Conservation (phyloP, 2,797 vertebrate genomes). For the Enteromius mattozi region DNA sequence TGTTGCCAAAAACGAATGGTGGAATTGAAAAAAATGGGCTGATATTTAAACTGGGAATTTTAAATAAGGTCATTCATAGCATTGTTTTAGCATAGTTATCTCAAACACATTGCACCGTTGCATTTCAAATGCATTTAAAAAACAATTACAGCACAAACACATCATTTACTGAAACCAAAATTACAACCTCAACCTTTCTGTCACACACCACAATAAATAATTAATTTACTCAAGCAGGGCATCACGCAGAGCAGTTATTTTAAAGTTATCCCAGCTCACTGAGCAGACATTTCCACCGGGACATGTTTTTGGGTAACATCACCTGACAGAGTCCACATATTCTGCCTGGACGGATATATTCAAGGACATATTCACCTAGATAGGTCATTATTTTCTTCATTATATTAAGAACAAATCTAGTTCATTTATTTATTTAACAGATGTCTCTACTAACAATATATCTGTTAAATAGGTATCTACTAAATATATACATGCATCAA, state of each 20-base stretch:
- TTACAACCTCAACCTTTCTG: conserved; percentile 43
- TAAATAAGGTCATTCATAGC: background rate
- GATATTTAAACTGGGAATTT: conserved; percentile 23
- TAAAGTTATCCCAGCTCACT: conserved; percentile 77
- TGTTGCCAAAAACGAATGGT: background rate
- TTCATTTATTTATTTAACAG: background rate
- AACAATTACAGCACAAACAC: conserved; percentile 4
- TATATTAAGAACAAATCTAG: background rate
- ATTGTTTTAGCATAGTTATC: background rate
- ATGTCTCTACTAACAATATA: background rate
- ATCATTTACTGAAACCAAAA: conserved; percentile 7
- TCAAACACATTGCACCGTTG: background rate
- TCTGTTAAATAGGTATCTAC: background rate
- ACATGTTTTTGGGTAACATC: conserved; percentile 53
- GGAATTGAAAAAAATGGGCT: background rate
- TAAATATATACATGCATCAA: background rate
- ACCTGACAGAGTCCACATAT: conserved; percentile 37
- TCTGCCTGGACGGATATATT: background rate
- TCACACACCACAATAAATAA: conserved; percentile 66
- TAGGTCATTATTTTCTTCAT: background rate
- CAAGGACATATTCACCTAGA: background rate
- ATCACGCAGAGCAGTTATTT: conserved; percentile 71
- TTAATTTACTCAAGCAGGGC: conserved; percentile 64
- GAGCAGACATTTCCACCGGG: conserved; percentile 71
- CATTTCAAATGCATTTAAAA: background rate